These are phyloP conservation scores for Hemithea aestivaria DNA, from an alignment of 2,888 invertebrate species.

Conservation along the genomic window DNA sequence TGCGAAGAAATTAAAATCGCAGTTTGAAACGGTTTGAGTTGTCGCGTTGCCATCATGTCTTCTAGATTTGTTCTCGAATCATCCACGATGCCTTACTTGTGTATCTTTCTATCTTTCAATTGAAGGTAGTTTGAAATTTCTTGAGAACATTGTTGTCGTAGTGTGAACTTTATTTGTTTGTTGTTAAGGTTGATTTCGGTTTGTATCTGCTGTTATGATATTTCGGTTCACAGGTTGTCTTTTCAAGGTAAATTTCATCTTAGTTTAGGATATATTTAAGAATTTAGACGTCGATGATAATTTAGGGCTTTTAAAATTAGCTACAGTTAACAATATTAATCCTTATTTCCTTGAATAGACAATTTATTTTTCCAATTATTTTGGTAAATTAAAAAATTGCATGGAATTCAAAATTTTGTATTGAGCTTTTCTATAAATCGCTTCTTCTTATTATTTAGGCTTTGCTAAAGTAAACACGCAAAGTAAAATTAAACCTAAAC, in stretches of 20 bases:
- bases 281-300: too few relatives aligned
- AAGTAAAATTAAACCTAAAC: conserved; percentile 11
- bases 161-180: conserved; percentile 44
- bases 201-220: conserved; percentile 36
- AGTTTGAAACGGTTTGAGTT: conserved; percentile 3
- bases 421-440: conserved; percentile 40
- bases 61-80: conserved; percentile 63
- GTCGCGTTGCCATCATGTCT: conserved; percentile 30
- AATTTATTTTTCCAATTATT: conserved; percentile 15
- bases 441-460: conserved; percentile 74
- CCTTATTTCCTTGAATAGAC: conserved; percentile 35
- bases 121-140: conserved; percentile 64
- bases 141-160: conserved; percentile 64
- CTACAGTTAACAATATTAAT: conserved; percentile 12
- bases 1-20: too few relatives aligned
- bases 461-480: conserved; percentile 48
- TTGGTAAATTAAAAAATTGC: conserved; percentile 32
- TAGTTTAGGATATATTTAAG: too few relatives aligned
- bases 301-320: too few relatives aligned
- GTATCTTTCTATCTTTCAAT: conserved; percentile 71
- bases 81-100: conserved; percentile 76
- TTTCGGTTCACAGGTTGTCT: conserved; percentile 32
- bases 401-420: conserved; percentile 30
- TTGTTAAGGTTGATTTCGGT: conserved; percentile 49
- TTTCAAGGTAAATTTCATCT: conserved; percentile 26